These are phyloP conservation scores for Pluvianellus socialis DNA, from an alignment of 2,113 vertebrate species.

Conservation along the genomic window DNA sequence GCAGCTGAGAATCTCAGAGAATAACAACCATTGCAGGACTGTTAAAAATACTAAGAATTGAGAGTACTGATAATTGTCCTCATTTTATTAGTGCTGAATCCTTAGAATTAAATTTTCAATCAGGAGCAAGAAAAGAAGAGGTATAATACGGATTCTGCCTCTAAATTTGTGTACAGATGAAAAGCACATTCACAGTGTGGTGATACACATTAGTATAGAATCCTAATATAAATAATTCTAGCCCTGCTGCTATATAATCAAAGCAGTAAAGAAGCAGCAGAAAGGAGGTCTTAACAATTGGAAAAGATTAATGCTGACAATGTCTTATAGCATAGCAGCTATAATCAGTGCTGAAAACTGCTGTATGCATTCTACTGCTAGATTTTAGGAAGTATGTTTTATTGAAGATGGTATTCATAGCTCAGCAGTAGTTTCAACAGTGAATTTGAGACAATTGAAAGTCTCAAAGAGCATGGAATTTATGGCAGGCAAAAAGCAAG, in stretches of 20 bases:
- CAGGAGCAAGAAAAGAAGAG: neutral
- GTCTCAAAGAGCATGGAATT: neutral
- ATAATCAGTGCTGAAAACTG: neutral
- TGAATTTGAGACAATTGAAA: neutral
- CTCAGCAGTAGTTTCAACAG: neutral
- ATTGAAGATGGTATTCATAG: neutral
- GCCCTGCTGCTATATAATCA: neutral
- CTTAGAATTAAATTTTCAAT: neutral
- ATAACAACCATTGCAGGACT: neutral
- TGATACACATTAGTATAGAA: neutral
- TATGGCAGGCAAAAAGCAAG: neutral
- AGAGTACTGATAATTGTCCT: neutral
- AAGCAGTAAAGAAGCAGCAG: neutral
- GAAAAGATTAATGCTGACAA: neutral
- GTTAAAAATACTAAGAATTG: neutral
- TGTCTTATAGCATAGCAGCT: neutral
- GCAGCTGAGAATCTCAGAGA: neutral
- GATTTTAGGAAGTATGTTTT: neutral
- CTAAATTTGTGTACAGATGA: neutral
- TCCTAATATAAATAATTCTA: neutral
- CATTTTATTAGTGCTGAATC: neutral
- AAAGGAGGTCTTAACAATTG: neutral
- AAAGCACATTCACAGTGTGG: neutral
- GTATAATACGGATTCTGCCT: neutral
- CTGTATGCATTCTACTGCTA: neutral